Conservation (phyloP, 2,113 vertebrate genomes). For the Mus spicilegus region DNA sequence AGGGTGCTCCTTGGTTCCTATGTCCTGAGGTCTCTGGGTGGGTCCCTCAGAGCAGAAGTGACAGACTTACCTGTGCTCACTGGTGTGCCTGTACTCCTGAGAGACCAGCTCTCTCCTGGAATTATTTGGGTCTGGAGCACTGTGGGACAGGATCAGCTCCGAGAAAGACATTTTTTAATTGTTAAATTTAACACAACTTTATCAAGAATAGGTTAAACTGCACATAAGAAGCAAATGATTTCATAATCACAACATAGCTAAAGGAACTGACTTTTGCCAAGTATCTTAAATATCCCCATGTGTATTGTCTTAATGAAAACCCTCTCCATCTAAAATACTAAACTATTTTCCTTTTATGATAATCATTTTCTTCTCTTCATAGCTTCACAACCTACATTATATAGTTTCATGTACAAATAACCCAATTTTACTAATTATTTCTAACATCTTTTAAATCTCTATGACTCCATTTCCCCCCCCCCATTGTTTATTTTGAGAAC, state of each 20-base stretch:
- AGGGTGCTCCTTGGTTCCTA: too few relatives aligned
- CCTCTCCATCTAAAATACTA: not conserved
- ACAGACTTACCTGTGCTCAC: too few relatives aligned
- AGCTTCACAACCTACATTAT: not conserved
- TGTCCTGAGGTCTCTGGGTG: too few relatives aligned
- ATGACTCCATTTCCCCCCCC: not conserved
- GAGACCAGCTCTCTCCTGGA: too few relatives aligned
- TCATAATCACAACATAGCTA: not conserved
- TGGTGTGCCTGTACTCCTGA: too few relatives aligned
- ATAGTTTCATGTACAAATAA: not conserved
- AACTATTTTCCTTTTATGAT: not conserved
- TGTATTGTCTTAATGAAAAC: not conserved
- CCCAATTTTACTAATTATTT: not conserved
- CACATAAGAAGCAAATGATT: not conserved
- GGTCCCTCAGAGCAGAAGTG: too few relatives aligned
- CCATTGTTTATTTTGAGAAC: not conserved
- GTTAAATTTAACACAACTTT: not conserved
- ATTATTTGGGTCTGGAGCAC: too few relatives aligned
- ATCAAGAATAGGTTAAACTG: not conserved
- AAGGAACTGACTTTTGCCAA: not conserved
- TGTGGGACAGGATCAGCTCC: too few relatives aligned
- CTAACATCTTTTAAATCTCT: not conserved
- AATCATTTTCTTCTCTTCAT: conserved; percentile 9
- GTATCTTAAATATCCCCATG: not conserved
- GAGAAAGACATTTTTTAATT: not conserved